phyloP scores from a whole-genome alignment of 2,797 vertebrate genomes.

The Lagorchestes hirsutus region DNA sequence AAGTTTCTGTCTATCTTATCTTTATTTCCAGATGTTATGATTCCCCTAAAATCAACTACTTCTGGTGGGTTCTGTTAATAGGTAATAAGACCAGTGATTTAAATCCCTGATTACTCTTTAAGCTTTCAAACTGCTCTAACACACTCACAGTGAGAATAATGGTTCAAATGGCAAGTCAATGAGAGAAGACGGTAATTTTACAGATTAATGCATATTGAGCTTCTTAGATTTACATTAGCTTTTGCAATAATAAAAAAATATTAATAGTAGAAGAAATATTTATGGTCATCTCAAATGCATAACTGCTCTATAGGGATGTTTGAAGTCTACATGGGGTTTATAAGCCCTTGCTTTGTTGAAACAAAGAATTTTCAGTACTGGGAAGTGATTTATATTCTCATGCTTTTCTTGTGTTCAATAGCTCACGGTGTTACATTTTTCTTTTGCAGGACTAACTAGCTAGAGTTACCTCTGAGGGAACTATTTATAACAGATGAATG shows the following conservation, averaged over 20 bases:
- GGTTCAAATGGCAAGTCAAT: constrained; percentile 66
- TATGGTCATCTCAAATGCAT: constrained; percentile 66
- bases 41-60: constrained; percentile 75
- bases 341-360: constrained; percentile 30
- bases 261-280: constrained; percentile 68
- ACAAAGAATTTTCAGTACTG: constrained; percentile 39
- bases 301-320: constrained; percentile 43
- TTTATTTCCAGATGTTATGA: constrained; percentile 75
- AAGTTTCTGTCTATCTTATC: constrained; percentile 58
- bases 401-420: neutral
- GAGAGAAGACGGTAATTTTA: constrained; percentile 61
- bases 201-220: constrained; percentile 67
- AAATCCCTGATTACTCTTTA: constrained; percentile 70
- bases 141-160: constrained; percentile 67
- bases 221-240: constrained; percentile 77
- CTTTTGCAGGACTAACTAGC: neutral
- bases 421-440: constrained; percentile 30
- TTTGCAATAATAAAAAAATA: constrained; percentile 60
- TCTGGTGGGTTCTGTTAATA: constrained; percentile 75
- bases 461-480: neutral
- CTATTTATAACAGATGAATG: neutral
- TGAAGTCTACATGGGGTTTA: neutral
- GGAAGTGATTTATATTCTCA: constrained; percentile 2
- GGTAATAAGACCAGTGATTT: constrained; percentile 76
- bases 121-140: constrained; percentile 74